Evolutionary conservation across 2,797 vertebrate genomes (phyloP).

Genomic region (Acrossocheilus wenchowensis): DNA sequence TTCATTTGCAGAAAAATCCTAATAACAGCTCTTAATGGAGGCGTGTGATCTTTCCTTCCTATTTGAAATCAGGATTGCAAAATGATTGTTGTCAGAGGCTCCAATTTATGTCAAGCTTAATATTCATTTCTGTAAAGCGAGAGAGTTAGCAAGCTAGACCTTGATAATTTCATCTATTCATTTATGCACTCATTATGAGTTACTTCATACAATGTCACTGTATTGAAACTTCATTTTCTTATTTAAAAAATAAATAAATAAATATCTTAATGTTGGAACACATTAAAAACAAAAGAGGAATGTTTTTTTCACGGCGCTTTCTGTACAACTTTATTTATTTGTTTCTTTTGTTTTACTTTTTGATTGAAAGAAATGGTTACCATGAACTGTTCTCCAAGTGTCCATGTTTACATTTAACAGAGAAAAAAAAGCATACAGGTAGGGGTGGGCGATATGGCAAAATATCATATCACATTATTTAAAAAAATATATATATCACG

Average conservation of each 20-base stretch:
- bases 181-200: neutral
- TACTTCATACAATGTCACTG: neutral
- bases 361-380: neutral
- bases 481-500: too few species aligned
- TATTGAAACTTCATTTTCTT: neutral
- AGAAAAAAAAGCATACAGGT: too few species aligned
- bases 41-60: slow-evolving; percentile 2
- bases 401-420: neutral
- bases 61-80: slow-evolving; percentile 26
- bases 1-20: slow-evolving; percentile 7
- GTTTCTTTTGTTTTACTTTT: too few species aligned
- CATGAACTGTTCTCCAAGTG: too few species aligned
- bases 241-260: neutral
- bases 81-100: slow-evolving; percentile 25
- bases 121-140: neutral
- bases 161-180: slow-evolving; percentile 11
- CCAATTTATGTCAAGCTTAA: slow-evolving; percentile 27
- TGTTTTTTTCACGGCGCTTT: neutral
- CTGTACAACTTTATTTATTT: too few species aligned
- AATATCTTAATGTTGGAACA: neutral
- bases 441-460: too few species aligned
- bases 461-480: too few species aligned
- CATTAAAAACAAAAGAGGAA: neutral
- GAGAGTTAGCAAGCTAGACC: neutral
- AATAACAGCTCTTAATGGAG: slow-evolving; percentile 18